Evolutionary conservation across 1,140 invertebrate species (phyloP).

Genomic region (Phortica variegata): DNA sequence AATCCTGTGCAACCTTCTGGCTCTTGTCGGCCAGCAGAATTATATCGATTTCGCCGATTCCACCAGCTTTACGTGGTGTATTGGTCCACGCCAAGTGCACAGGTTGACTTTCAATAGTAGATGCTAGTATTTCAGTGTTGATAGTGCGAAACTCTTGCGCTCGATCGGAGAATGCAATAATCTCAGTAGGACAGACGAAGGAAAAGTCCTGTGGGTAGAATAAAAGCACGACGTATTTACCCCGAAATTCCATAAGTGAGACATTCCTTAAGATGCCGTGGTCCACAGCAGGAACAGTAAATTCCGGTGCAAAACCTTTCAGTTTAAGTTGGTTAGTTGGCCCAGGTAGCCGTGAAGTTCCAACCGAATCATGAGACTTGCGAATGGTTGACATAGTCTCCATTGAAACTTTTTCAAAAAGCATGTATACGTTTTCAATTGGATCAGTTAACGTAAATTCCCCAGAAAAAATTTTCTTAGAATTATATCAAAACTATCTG

Average conservation of each 20-base stretch:
- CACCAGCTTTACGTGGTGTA: constrained; percentile 88
- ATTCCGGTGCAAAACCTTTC: constrained; percentile 75
- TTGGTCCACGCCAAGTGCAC: constrained; percentile 91
- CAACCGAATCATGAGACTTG: too few relatives aligned
- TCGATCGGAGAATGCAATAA: constrained; percentile 89
- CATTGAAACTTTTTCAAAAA: background rate
- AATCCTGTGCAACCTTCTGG: constrained; percentile 78
- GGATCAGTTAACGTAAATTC: too few relatives aligned
- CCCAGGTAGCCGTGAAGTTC: too few relatives aligned
- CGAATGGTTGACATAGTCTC: constrained; percentile 6
- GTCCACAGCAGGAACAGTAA: constrained; percentile 82
- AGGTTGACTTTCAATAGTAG: constrained; percentile 88
- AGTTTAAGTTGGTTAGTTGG: too few relatives aligned
- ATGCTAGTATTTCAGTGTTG: constrained; percentile 80
- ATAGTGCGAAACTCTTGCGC: constrained; percentile 80
- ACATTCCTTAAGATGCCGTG: constrained; percentile 87
- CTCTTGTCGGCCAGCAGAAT: constrained; percentile 93
- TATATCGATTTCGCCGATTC: constrained; percentile 93
- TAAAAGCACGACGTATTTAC: constrained; percentile 93
- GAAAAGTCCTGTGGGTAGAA: constrained; percentile 98
- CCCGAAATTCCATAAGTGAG: constrained; percentile 80
- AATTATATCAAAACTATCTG: too few relatives aligned
- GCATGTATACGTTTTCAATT: too few relatives aligned
- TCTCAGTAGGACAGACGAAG: constrained; percentile 93
- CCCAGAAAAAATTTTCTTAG: too few relatives aligned